Evolutionary conservation across 2,113 vertebrate species (phyloP).

Genomic region (Xiphophorus couchianus): DNA sequence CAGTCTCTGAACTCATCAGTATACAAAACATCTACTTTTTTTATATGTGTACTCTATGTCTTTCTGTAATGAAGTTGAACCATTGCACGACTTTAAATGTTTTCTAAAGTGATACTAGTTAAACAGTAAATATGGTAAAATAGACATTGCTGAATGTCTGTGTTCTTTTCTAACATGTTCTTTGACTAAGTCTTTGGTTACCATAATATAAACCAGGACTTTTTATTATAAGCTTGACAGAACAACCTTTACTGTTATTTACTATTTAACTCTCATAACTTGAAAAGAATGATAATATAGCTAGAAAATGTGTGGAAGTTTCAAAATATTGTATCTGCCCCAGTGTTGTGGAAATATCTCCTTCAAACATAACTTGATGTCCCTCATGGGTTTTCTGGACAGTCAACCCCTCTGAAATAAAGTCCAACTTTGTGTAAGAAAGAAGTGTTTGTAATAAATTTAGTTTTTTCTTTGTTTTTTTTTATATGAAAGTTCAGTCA

Average conservation of each 20-base stretch:
- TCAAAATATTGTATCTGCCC: background rate
- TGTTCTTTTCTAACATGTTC: too few relatives aligned
- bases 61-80: too few relatives aligned
- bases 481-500: background rate
- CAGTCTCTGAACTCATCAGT: constrained; percentile 6
- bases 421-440: background rate
- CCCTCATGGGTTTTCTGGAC: background rate
- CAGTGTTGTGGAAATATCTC: background rate
- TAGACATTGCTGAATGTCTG: background rate
- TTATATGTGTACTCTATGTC: background rate
- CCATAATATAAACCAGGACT: background rate
- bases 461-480: too few relatives aligned
- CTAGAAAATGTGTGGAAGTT: background rate
- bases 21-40: background rate
- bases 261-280: background rate
- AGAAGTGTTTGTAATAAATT: background rate
- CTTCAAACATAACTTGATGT: background rate
- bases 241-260: background rate
- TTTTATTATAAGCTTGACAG: background rate
- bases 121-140: background rate
- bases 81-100: too few relatives aligned
- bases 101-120: too few relatives aligned
- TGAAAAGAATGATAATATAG: background rate
- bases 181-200: background rate
- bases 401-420: background rate